phyloP scores from a whole-genome alignment of 2,888 invertebrate species.

The Poecilobothrus nobilitatus region DNA sequence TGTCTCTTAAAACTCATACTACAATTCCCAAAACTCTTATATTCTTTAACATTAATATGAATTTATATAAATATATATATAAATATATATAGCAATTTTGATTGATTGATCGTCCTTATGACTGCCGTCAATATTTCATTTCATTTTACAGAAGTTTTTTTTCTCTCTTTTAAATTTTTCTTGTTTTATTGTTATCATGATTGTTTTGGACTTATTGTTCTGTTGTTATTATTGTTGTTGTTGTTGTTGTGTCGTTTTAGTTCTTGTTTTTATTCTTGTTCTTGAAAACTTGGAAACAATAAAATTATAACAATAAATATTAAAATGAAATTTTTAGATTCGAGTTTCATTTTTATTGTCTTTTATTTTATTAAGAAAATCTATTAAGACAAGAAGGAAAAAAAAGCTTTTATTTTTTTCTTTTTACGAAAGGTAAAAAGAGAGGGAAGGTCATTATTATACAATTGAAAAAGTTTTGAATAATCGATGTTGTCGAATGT shows the following conservation, averaged over 20 bases:
- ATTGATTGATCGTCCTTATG: slow-evolving; percentile 16
- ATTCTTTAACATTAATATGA: neutral
- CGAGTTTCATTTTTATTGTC: neutral
- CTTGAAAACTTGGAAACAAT: neutral
- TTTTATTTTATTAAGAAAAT: neutral
- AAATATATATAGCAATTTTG: slow-evolving; percentile 10
- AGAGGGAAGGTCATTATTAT: too few relatives aligned
- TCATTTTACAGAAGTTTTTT: slow-evolving; percentile 7
- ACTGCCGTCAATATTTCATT: slow-evolving; percentile 9
- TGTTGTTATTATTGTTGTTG: neutral
- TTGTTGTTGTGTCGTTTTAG: too few relatives aligned
- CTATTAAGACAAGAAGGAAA: neutral
- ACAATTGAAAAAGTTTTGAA: too few relatives aligned
- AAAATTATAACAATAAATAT: neutral
- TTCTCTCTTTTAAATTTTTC: neutral
- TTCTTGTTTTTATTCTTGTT: too few relatives aligned
- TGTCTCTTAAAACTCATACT: neutral
- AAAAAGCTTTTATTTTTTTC: neutral
- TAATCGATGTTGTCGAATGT: too few relatives aligned
- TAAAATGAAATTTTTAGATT: neutral
- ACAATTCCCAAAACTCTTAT: neutral
- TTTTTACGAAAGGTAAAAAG: too few relatives aligned
- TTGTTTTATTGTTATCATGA: neutral
- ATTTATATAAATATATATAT: neutral
- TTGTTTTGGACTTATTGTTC: neutral